These are phyloP conservation scores for Nibea albiflora DNA, from an alignment of 2,113 vertebrate species.

Conservation along the genomic window DNA sequence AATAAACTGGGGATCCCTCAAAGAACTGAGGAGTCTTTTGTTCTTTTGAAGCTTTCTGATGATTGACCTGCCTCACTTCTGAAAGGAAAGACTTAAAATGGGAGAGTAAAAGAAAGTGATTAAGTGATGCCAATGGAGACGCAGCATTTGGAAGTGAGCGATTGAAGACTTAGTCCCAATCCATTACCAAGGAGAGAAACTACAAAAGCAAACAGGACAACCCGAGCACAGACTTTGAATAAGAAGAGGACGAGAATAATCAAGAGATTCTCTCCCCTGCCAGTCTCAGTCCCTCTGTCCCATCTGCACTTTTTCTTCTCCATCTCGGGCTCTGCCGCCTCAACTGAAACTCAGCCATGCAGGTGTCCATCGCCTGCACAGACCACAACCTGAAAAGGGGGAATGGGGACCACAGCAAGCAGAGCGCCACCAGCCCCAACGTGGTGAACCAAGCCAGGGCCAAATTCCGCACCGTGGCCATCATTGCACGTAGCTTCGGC, in stretches of 20 bases:
- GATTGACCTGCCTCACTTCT: conserved; percentile 41
- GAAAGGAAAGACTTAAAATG: conserved; percentile 46
- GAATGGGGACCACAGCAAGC: conserved; percentile 97
- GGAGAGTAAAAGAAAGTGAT: conserved; percentile 17
- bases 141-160: conserved; percentile 24
- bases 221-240: background rate
- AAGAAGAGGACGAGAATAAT: conserved; percentile 6
- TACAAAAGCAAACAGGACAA: conserved; percentile 6
- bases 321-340: conserved; percentile 4
- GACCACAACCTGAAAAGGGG: conserved; percentile 97
- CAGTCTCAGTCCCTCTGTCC: conserved; percentile 7
- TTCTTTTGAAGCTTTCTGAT: conserved; percentile 56
- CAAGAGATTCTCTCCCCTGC: background rate
- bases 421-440: conserved; percentile 91
- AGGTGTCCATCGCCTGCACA: conserved; percentile 99
- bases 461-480: conserved; percentile 97
- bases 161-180: conserved; percentile 33
- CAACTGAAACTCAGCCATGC: conserved; percentile 85
- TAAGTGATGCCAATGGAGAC: conserved; percentile 53
- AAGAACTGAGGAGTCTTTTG: conserved; percentile 60
- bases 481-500: conserved; percentile 97
- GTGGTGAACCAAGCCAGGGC: conserved; percentile 96
- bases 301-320: conserved; percentile 18
- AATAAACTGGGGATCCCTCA: conserved; percentile 21
- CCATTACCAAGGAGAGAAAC: conserved; percentile 6